Evolutionary conservation across 53 echinoderm and acorn worm species (phyloP), one percentile per base, ranked within the genome.

Genomic region (Apostichopus leukothele): DNA sequence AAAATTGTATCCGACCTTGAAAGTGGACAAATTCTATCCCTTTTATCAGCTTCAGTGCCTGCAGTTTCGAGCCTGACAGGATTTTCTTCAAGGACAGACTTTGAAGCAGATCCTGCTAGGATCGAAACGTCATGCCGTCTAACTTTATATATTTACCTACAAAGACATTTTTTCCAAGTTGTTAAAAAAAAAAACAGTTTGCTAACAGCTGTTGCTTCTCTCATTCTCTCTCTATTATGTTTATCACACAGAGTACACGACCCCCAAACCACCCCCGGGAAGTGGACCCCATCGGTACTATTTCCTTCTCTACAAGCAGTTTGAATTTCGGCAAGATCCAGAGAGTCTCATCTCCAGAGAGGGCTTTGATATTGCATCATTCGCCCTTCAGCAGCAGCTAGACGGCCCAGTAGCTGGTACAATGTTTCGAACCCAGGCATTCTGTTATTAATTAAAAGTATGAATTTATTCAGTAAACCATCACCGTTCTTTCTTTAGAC

Each of bases 221-320:
- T 27, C 27, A 27, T 27, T 27, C 27, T 27, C 27, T 57, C 9
- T 57, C 9, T 57, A 8, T 57, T 57, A 8, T 57, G 7, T 57
- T 57, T 57, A 57, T 57, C 57, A 22, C 20, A 5, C 80, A 80
- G 80, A 22, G 9, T 80, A 80, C 54, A 55, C 80, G 16, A 80
- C 80, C 7, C 80, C 80, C 4, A 80, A 80, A 10, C 80, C 80
- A 54, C 80, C 80, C 2, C 53, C 80, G 1, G 80, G 80, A 7
- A 80, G 80, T 54, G 80, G 80, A 5, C 80, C 80, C 23, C 80
- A 80, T 59, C 80, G 80, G 1, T 81, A 81, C 55, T 81, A 81
- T 23, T 81, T 81, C 9, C 81, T 81, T n/a, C 81, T 81, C 81
- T 81, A 55, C 81, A 20, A 59, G 55, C 81, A 81, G 59, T 81